Conservation (phyloP, 2,797 vertebrate species). For the Mormyrops attenuatus region DNA sequence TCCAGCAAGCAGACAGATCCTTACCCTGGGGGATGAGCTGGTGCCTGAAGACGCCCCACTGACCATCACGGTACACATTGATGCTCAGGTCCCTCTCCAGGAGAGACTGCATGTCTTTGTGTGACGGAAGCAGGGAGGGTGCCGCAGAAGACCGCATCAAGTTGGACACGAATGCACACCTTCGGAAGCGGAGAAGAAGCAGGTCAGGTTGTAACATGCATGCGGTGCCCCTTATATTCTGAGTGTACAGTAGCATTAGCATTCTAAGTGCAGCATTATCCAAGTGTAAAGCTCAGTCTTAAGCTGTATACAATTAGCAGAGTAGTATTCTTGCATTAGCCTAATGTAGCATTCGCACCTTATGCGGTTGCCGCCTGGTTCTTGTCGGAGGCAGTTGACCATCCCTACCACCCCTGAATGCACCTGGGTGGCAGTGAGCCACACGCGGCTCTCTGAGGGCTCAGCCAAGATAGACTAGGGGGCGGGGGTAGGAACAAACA, state of each 20-base stretch:
- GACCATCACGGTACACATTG: conserved; percentile 83
- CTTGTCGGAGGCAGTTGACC: conserved; percentile 93
- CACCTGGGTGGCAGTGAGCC: conserved; percentile 69
- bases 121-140: conserved; percentile 50
- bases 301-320: background rate
- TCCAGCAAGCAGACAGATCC: background rate
- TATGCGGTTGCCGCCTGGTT: conserved; percentile 79
- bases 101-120: conserved; percentile 62
- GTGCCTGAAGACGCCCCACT: conserved; percentile 88
- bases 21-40: conserved; percentile 65
- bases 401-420: conserved; percentile 85
- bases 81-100: conserved; percentile 72
- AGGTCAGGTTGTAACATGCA: background rate
- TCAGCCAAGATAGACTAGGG: conserved; percentile 58
- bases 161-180: conserved; percentile 84
- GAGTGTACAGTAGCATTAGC: background rate
- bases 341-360: conserved; percentile 59
- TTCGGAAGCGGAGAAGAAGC: conserved; percentile 40
- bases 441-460: conserved; percentile 65
- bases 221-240: background rate
- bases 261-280: background rate
- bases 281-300: background rate
- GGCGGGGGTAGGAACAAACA: conserved; percentile 34
- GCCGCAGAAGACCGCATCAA: conserved; percentile 54
- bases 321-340: background rate